phyloP scores from a whole-genome alignment of 2,797 vertebrate genomes.

The Malurus leucopterus region DNA sequence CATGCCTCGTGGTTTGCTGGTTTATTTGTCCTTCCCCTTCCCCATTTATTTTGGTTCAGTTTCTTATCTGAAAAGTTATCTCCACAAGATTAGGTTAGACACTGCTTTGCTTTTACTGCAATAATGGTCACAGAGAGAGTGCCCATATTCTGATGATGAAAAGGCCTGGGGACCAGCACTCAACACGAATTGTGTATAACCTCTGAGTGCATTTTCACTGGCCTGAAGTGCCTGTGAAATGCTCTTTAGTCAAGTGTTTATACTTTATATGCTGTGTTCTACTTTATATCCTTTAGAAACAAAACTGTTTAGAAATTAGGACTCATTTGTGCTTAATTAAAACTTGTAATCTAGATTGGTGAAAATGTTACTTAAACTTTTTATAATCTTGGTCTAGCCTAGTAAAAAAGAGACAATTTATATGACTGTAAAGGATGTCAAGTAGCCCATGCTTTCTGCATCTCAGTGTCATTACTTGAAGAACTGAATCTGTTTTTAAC shows the following conservation, averaged over 20 bases:
- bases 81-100: neutral
- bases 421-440: neutral
- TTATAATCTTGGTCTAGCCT: neutral
- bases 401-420: neutral
- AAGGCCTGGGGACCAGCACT: accelerated
- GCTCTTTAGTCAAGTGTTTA: neutral
- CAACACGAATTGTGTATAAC: accelerated
- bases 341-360: neutral
- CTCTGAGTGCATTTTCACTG: accelerated
- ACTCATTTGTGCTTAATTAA: neutral
- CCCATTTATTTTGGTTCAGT: neutral
- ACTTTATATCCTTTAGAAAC: neutral
- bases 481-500: neutral
- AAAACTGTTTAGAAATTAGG: neutral
- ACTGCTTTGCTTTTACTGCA: neutral
- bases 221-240: neutral
- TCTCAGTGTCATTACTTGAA: neutral
- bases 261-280: too few relatives aligned
- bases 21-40: neutral
- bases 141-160: neutral
- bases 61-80: neutral
- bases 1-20: neutral
- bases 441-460: neutral
- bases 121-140: too few relatives aligned
- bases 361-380: neutral